These are phyloP conservation scores for Hormiphora californensis DNA, from an alignment of 37 sponge, comb jelly and placozoan genomes.

Conservation along the genomic window DNA sequence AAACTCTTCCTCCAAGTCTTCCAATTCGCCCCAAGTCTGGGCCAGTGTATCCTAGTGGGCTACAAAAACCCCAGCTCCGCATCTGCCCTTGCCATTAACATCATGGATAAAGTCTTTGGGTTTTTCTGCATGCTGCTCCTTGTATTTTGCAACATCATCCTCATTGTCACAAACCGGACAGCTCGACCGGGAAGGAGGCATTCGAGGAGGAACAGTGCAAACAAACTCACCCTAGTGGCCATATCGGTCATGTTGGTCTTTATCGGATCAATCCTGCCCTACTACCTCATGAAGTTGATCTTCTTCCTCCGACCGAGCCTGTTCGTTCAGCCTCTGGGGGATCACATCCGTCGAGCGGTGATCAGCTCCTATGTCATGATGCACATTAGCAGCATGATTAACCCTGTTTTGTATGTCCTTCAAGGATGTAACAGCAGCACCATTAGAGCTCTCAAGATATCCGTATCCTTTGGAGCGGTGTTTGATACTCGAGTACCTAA, in stretches of 20 bases:
- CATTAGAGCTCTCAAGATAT: too few relatives aligned
- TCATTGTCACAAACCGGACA: neutral
- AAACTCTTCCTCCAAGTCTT: constrained; percentile 15
- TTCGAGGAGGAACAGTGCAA: neutral
- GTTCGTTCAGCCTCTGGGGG: neutral
- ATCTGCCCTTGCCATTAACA: neutral
- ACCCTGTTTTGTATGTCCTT: constrained; percentile 31
- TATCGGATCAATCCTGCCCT: neutral
- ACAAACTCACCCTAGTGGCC: constrained; percentile 24
- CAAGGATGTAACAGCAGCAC: neutral
- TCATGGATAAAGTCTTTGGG: constrained; percentile 1
- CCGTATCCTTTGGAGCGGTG: too few relatives aligned
- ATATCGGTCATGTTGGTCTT: constrained; percentile 32
- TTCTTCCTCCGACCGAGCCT: neutral
- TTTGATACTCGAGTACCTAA: too few relatives aligned
- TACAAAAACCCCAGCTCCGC: neutral
- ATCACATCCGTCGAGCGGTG: neutral
- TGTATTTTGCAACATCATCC: neutral
- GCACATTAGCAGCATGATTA: constrained; percentile 1
- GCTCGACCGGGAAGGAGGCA: neutral
- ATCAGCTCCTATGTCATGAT: constrained; percentile 29
- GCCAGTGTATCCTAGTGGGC: constrained; percentile 21
- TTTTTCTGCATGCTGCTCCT: neutral
- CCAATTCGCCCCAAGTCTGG: neutral
- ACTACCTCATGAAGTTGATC: neutral